These are phyloP conservation scores for Bufo gargarizans DNA, from an alignment of 2,113 vertebrate species.

Conservation along the genomic window DNA sequence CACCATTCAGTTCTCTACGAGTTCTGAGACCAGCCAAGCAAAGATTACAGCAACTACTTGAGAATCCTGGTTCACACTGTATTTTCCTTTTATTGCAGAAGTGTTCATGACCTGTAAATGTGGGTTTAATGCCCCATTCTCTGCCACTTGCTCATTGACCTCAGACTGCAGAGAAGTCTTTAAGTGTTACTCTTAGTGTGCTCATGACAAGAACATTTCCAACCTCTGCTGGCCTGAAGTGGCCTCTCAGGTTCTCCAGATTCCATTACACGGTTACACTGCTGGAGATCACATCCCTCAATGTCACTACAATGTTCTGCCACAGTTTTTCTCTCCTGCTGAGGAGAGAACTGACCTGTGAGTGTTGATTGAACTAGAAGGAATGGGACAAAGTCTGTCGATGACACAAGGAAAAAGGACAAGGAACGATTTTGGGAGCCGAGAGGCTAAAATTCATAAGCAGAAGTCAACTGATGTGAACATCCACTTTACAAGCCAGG, in stretches of 20 bases:
- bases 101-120: background rate
- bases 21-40: too few species aligned
- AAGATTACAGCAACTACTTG: too few species aligned
- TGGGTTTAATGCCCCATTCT: background rate
- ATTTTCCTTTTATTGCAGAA: background rate
- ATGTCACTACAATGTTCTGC: constrained; percentile 46
- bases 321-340: constrained; percentile 33
- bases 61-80: background rate
- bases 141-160: constrained; percentile 32
- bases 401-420: background rate
- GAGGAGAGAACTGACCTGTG: constrained; percentile 43
- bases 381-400: constrained; percentile 42
- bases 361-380: constrained; percentile 56
- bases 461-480: constrained; percentile 6
- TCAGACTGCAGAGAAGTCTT: constrained; percentile 15
- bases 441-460: constrained; percentile 11
- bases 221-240: constrained; percentile 40
- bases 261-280: constrained; percentile 42
- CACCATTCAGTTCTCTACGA: too few species aligned
- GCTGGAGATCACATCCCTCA: constrained; percentile 49
- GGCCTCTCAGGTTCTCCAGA: constrained; percentile 43
- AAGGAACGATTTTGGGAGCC: constrained; percentile 36
- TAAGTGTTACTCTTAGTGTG: constrained; percentile 30
- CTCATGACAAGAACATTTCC: constrained; percentile 52
- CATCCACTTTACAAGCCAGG: constrained; percentile 19